Base-by-base conservation (phyloP, 37 sponge, comb jelly and placozoan species). In the Lycopodina hypogea region DNA sequence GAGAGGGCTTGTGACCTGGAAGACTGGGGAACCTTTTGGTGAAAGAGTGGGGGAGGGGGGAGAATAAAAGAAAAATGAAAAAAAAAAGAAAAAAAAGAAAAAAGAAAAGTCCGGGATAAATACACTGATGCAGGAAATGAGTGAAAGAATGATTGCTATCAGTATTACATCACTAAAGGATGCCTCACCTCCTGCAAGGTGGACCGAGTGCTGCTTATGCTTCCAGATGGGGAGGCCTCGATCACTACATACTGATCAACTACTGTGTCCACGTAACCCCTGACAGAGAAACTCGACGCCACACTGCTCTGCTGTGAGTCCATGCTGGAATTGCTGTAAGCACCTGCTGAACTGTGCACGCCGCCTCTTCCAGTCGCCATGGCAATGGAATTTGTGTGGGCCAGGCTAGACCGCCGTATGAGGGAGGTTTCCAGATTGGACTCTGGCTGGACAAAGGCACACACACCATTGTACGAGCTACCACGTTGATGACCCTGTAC, bases 371-470 rank as follows among this genome's bases (percentile, higher is more conserved):
- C 2, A 9, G 33, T 36, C 23, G 21, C 23, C 67, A n/a, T 45
- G 28, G 14, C 4, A 1, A 30, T 37, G 19, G 52, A 8, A 51
- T 70, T 32, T 21, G 71, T 45, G 59, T 69, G 26, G 72, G 78
- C n/a, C 30, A 22, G 23, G 24, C 41, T 60, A 18, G 45, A 40
- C 42, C 35, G 76, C 33, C 15, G 48, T 18, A 32, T 26, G 18
- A 84, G 78, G 24, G 70, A 77, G 68, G 62, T 52, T 2, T 72
- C 78, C 4, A 86, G 74, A 30, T 51, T 71, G 24, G 64, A 67
- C 42, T 79, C 75, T 0, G 86, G 86, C 23, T 45, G 86, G 28
- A 86, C 63, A 34, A 86, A 86, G n/a, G 74, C 81, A 23, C 72
- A 24, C 15, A 76, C 61, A 42, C 34, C n/a, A 32, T 63, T 71